Conservation (phyloP, 2,113 vertebrate genomes). For the Lutjanus erythropterus region DNA sequence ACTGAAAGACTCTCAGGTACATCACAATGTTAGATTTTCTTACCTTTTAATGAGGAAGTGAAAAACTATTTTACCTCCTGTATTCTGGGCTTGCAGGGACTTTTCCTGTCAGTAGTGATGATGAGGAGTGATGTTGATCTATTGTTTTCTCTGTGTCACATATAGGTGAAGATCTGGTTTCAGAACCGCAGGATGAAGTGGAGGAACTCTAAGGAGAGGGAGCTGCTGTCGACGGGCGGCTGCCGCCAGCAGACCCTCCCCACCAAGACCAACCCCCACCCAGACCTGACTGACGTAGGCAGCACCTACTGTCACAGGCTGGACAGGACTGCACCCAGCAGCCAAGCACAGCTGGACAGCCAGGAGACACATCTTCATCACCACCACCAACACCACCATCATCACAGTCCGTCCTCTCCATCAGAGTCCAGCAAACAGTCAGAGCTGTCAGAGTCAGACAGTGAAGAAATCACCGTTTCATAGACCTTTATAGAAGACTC, state of each 20-base stretch:
- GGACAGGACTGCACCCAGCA: slow-evolving; percentile 78
- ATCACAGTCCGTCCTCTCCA: slow-evolving; percentile 74
- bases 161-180: slow-evolving; percentile 99
- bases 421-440: slow-evolving; percentile 91
- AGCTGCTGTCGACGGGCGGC: slow-evolving; percentile 95
- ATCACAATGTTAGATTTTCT: no score
- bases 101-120: no score
- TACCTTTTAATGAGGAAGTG: no score
- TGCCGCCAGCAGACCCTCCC: slow-evolving; percentile 98
- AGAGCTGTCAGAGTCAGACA: slow-evolving; percentile 92
- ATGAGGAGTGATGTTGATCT: not conserved
- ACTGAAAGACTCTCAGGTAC: slow-evolving; percentile 98
- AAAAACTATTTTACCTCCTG: no score
- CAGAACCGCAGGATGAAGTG: slow-evolving; percentile 99
- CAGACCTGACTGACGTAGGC: slow-evolving; percentile 96
- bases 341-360: slow-evolving; percentile 71
- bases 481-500: slow-evolving; percentile 74
- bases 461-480: slow-evolving; percentile 94
- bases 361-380: slow-evolving; percentile 72
- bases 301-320: slow-evolving; percentile 80
- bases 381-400: slow-evolving; percentile 15
- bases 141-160: not conserved
- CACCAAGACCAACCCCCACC: slow-evolving; percentile 97
- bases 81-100: not conserved
- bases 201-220: slow-evolving; percentile 98